These are phyloP conservation scores for Ricordea florida DNA, from an alignment of 92 coral and sea anemone species.

Conservation along the genomic window DNA sequence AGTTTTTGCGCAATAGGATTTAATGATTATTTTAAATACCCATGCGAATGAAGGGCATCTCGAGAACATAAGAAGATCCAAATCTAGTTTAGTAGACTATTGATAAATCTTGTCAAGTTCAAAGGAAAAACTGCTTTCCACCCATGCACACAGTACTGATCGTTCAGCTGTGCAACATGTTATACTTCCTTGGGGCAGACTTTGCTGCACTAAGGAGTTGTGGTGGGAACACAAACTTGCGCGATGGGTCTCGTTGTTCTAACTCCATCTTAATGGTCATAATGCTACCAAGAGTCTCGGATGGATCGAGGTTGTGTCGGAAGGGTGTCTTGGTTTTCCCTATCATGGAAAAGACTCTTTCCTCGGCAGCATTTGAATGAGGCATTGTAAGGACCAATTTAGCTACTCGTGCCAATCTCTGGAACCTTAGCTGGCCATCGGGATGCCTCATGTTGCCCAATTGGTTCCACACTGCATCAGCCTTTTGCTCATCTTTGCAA, in stretches of 20 bases:
- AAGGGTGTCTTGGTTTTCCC: slow-evolving; percentile 58
- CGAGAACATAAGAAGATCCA: slow-evolving; percentile 17
- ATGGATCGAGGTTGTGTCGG: slow-evolving; percentile 48
- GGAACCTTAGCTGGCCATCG: slow-evolving; percentile 60
- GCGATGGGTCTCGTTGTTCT: slow-evolving; percentile 5
- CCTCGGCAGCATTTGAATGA: slow-evolving; percentile 68
- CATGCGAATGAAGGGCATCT: slow-evolving; percentile 30
- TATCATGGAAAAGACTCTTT: slow-evolving; percentile 61
- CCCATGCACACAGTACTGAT: slow-evolving; percentile 13
- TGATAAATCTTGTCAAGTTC: slow-evolving; percentile 32
- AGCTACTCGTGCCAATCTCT: slow-evolving; percentile 23
- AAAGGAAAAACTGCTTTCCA: slow-evolving; percentile 34
- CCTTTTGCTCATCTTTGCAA: not conserved
- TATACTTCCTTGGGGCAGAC: slow-evolving; percentile 45
- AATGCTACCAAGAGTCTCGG: slow-evolving; percentile 50
- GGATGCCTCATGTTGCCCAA: slow-evolving; percentile 25
- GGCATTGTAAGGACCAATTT: slow-evolving; percentile 60
- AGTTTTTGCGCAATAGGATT: slow-evolving; percentile 14
- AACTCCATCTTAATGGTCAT: slow-evolving; percentile 62
- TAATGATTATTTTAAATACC: slow-evolving; percentile 10
- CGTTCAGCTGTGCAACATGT: slow-evolving; percentile 32
- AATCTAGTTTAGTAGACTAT: slow-evolving; percentile 29
- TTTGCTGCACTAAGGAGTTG: slow-evolving; percentile 44
- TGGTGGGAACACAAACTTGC: slow-evolving; percentile 31
- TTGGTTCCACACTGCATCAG: slow-evolving; percentile 56